Conservation (phyloP, 1,140 invertebrate genomes). For the Drosophila varians region DNA sequence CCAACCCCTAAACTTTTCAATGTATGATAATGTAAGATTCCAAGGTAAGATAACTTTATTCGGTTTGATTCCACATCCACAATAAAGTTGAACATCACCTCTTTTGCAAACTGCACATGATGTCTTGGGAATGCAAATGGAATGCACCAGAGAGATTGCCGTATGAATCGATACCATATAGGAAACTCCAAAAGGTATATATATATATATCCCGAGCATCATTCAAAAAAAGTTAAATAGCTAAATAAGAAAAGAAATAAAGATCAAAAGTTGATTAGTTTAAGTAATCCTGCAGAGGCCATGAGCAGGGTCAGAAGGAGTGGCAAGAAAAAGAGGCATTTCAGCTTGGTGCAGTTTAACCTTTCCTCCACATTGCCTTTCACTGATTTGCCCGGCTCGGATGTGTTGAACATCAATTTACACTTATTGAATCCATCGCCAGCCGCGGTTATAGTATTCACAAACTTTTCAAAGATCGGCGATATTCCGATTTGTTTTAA, state of each 20-base stretch:
- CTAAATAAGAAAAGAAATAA: slow-evolving; percentile 5
- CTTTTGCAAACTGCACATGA: neutral
- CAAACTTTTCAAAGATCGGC: slow-evolving; percentile 11
- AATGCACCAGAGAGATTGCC: neutral
- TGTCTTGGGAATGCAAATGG: slow-evolving; percentile 4
- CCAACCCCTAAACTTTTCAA: slow-evolving; percentile 5
- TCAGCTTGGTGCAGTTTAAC: slow-evolving; percentile 4
- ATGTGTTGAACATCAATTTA: neutral
- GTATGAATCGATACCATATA: slow-evolving; percentile 13
- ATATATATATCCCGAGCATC: neutral
- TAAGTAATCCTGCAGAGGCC: neutral
- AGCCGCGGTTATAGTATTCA: neutral
- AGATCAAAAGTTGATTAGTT: slow-evolving; percentile 4
- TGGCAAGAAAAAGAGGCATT: neutral
- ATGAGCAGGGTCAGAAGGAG: slow-evolving; percentile 2
- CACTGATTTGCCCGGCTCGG: slow-evolving; percentile 13
- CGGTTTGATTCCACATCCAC: neutral
- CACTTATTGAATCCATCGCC: no score
- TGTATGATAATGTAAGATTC: no score
- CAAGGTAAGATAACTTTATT: slow-evolving; percentile 1
- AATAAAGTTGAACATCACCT: neutral
- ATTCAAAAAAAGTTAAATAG: slow-evolving; percentile 9
- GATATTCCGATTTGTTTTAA: slow-evolving; percentile 20
- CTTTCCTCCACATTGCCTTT: slow-evolving; percentile 15
- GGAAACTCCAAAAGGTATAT: slow-evolving; percentile 4